Evolutionary conservation across 2,888 invertebrate genomes (phyloP), one percentile per base, ranked within the genome.

Genomic region (Oscheius myriophilus): DNA sequence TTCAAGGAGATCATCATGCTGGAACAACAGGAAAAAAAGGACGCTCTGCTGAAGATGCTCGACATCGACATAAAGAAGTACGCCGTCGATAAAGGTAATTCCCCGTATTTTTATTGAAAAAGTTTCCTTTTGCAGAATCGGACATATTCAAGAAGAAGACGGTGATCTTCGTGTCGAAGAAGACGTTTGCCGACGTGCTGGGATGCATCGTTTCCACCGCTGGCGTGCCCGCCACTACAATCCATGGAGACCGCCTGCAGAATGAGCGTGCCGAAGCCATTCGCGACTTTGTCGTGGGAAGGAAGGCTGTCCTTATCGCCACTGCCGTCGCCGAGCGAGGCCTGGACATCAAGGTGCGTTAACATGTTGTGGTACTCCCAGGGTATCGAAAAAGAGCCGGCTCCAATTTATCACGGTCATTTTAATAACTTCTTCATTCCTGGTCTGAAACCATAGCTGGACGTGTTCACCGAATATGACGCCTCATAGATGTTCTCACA

Each of bases 321-420:
- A 97, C 97, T 0, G 93, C 93, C 0, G 96, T 97, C 0, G 95
- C 95, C 0, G 93, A 96, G 0, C 89, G 96, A 67, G 96, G 96
- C 0, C 64, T 81, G 21, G 81, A 81, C 57, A 81, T 81, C 69
- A 71, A 70, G 25, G 81, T 33, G 3, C 33, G 33, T 33, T 33
- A 9, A 33, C 33, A 9, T 6, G 9, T 9, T 33, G n/a, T n/a
- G n/a, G n/a, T n/a, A n/a, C n/a, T n/a, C n/a, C n/a, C n/a, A n/a
- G n/a, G n/a, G n/a, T n/a, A n/a, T n/a, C n/a, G n/a, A n/a, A n/a
- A n/a, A n/a, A n/a, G n/a, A n/a, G n/a, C n/a, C n/a, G n/a, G n/a
- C n/a, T n/a, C n/a, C n/a, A n/a, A n/a, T n/a, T n/a, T n/a, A n/a
- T n/a, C n/a, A n/a, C n/a, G n/a, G n/a, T n/a, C n/a, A n/a, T n/a